A percentile compares a stretch with the other conserved stretches of the same genome.
phyloP scores from a whole-genome alignment of 1,140 invertebrate species.

The Cydia pomonella region DNA sequence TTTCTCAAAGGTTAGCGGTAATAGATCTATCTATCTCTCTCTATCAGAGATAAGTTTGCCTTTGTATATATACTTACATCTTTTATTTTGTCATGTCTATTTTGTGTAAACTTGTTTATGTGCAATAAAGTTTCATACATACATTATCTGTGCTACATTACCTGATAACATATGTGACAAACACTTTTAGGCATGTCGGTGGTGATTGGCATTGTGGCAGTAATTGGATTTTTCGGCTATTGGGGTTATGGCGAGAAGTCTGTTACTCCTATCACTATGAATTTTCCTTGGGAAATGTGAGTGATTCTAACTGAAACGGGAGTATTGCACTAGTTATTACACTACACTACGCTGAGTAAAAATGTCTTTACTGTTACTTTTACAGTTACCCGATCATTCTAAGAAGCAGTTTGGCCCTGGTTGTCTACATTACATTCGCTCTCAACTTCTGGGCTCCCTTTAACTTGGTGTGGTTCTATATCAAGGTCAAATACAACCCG shows the following conservation, averaged over 20 bases:
- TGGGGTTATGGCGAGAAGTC: constrained; percentile 58
- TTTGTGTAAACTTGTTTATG: too few species aligned
- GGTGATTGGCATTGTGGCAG: constrained; percentile 47
- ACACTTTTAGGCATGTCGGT: constrained; percentile 47
- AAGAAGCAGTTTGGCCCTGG: constrained; percentile 64
- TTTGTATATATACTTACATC: too few species aligned
- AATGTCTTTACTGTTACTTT: constrained; percentile 2
- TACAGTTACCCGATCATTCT: constrained; percentile 66
- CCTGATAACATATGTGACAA: too few species aligned
- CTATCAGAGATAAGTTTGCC: too few species aligned
- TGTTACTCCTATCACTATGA: constrained; percentile 54
- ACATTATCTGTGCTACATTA: too few species aligned
- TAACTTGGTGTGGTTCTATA: constrained; percentile 68
- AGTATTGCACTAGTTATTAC: too few species aligned
- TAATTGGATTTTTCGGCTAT: constrained; percentile 59
- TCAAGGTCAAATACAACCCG: constrained; percentile 58
- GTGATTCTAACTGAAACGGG: constrained; percentile 28
- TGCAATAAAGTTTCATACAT: too few species aligned
- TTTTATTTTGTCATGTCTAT: too few species aligned
- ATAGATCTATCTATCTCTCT: too few species aligned
- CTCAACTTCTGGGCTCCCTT: constrained; percentile 73
- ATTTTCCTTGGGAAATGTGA: constrained; percentile 56
- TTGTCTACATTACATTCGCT: constrained; percentile 70
- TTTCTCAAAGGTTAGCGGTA: too few species aligned
- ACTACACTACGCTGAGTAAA: too few species aligned